A percentile compares a stretch with the other conserved stretches of the same genome.
Evolutionary conservation across 2,888 invertebrate genomes (phyloP).

Genomic region (Drosophila pegasa): DNA sequence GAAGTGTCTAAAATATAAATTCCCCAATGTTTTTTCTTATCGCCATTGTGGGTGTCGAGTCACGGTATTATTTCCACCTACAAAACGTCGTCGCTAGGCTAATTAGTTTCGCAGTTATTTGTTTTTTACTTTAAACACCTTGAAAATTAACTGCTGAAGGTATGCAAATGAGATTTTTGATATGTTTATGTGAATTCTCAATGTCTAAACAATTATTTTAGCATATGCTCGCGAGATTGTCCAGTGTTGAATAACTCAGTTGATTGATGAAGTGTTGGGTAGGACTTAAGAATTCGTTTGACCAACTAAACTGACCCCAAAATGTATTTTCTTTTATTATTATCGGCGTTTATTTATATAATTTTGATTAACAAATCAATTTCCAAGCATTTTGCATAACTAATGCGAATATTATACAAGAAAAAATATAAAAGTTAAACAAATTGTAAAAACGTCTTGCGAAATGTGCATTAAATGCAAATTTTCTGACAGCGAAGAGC

Average conservation of each 20-base stretch:
- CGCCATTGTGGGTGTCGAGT: conserved; percentile 7
- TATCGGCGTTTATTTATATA: conserved; percentile 8
- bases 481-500: conserved; percentile 18
- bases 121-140: conserved; percentile 5
- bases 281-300: background rate
- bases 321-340: conserved; percentile 1
- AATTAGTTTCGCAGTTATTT: conserved; percentile 31
- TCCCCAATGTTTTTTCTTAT: background rate
- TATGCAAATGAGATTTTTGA: conserved; percentile 34
- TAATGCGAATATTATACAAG: conserved; percentile 21
- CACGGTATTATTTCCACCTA: conserved; percentile 14
- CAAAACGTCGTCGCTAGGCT: conserved; percentile 7
- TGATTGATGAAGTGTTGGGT: background rate
- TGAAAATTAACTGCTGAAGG: conserved; percentile 13
- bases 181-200: conserved; percentile 21
- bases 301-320: conserved; percentile 22
- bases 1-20: conserved; percentile 2
- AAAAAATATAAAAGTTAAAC: conserved; percentile 7
- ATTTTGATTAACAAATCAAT: conserved; percentile 38
- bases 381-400: conserved; percentile 51
- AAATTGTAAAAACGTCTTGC: conserved; percentile 24
- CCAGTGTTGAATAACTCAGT: background rate
- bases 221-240: background rate
- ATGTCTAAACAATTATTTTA: conserved; percentile 30
- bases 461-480: conserved; percentile 56